Conservation (phyloP, 2,113 vertebrate species). For the Misgurnus anguillicaudatus region DNA sequence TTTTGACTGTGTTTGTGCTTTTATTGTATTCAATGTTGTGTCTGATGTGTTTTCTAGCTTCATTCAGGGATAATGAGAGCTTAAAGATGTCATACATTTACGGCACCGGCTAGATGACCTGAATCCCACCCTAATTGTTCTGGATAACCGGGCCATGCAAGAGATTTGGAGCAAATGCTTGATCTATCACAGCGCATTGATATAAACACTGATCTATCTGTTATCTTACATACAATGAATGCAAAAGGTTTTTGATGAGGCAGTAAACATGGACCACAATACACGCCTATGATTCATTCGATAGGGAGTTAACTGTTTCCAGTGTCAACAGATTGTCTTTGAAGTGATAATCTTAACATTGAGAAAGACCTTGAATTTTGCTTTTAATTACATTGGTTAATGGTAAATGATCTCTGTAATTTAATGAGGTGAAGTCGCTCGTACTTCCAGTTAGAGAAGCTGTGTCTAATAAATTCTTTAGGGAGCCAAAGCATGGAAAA, state of each 20-base stretch:
- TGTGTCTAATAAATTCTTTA: slow-evolving; percentile 67
- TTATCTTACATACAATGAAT: slow-evolving; percentile 4
- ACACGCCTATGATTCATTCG: slow-evolving; percentile 70
- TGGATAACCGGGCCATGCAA: slow-evolving; percentile 49
- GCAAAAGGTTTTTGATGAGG: slow-evolving; percentile 47
- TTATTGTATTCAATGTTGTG: not conserved
- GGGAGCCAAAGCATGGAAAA: slow-evolving; percentile 20
- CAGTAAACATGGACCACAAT: slow-evolving; percentile 62
- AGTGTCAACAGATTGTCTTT: slow-evolving; percentile 76
- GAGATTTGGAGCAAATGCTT: slow-evolving; percentile 49
- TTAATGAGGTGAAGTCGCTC: slow-evolving; percentile 69
- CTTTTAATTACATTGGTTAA: slow-evolving; percentile 74
- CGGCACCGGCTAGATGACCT: slow-evolving; percentile 58
- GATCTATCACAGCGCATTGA: slow-evolving; percentile 44
- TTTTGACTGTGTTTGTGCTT: not conserved
- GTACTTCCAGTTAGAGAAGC: slow-evolving; percentile 69
- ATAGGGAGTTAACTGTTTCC: slow-evolving; percentile 69
- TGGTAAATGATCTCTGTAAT: slow-evolving; percentile 72
- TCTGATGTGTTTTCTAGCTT: slow-evolving; percentile 43
- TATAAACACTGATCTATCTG: slow-evolving; percentile 47
- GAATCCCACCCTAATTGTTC: slow-evolving; percentile 62
- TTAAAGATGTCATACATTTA: slow-evolving; percentile 55
- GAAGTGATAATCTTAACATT: slow-evolving; percentile 78
- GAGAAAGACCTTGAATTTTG: slow-evolving; percentile 72
- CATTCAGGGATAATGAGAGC: slow-evolving; percentile 49